These are phyloP conservation scores for Oreochromis aureus DNA, from an alignment of 2,113 vertebrate genomes.

Conservation along the genomic window DNA sequence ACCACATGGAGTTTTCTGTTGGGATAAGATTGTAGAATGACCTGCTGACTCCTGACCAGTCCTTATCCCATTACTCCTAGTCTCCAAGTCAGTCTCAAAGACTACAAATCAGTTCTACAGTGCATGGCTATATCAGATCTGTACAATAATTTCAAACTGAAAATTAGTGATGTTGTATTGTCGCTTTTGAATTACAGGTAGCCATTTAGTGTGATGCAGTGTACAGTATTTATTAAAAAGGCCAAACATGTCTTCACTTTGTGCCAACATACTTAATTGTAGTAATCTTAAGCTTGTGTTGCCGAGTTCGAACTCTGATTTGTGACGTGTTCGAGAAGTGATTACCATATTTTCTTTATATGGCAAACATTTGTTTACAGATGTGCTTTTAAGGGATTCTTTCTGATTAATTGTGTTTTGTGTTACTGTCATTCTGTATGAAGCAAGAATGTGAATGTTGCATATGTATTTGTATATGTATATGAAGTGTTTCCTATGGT, in stretches of 20 bases:
- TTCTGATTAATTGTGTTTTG: conserved; percentile 17
- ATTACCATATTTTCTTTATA: conserved; percentile 11
- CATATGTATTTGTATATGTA: conserved; percentile 41
- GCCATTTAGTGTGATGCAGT: conserved; percentile 18
- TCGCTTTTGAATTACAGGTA: conserved; percentile 29
- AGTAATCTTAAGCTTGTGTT: conserved; percentile 20
- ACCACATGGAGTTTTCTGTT: neutral
- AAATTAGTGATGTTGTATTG: conserved; percentile 5
- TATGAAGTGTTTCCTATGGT: conserved; percentile 43
- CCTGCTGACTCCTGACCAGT: neutral
- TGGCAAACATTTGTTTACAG: conserved; percentile 37
- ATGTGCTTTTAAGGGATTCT: conserved; percentile 8
- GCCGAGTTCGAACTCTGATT: conserved; percentile 24
- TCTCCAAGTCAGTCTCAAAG: neutral
- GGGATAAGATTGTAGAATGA: neutral
- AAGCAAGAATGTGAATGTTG: conserved; percentile 42
- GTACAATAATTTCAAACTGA: neutral
- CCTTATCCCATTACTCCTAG: neutral
- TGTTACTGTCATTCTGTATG: conserved; percentile 19
- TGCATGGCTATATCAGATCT: conserved; percentile 41
- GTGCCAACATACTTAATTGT: conserved; percentile 12
- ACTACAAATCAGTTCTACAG: neutral
- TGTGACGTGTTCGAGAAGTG: neutral
- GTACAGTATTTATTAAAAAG: conserved; percentile 61
- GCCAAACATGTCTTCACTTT: conserved; percentile 10